Conservation (phyloP, 2,113 vertebrate species). For the Myiopsitta monachus region DNA sequence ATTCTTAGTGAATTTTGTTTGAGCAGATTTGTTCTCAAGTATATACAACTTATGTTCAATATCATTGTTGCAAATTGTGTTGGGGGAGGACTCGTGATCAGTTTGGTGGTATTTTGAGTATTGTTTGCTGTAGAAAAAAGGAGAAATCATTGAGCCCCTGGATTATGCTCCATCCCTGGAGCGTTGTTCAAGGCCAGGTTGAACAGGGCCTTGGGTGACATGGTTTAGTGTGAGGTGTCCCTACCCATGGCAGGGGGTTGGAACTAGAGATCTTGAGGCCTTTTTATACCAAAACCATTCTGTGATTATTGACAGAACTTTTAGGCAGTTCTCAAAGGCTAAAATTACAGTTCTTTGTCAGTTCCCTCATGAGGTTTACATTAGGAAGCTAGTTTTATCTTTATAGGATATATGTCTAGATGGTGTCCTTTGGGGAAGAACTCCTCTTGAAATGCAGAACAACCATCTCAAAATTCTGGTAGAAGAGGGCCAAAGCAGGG, state of each 20-base stretch:
- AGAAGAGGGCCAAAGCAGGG: not conserved
- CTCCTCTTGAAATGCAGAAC: not conserved
- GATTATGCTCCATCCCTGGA: not conserved
- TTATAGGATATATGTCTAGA: no score
- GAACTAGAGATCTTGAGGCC: not conserved
- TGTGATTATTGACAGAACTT: not conserved
- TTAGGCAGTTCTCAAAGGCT: not conserved
- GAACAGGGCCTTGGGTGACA: not conserved
- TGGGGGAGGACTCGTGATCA: not conserved
- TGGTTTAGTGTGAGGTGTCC: not conserved
- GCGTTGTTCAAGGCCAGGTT: not conserved
- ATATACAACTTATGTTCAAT: not conserved
- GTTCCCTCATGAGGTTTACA: not conserved
- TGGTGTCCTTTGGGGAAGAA: not conserved
- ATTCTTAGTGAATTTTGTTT: not conserved
- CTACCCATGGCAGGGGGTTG: not conserved
- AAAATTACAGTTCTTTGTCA: not conserved
- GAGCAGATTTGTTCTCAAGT: not conserved
- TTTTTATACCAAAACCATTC: not conserved
- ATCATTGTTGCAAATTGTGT: not conserved
- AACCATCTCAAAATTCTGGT: not conserved
- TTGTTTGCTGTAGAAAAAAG: not conserved
- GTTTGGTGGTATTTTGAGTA: not conserved
- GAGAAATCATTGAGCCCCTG: not conserved
- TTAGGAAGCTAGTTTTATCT: not conserved